Conservation (phyloP, 2,113 vertebrate species). For the Pachycephala philippinensis region DNA sequence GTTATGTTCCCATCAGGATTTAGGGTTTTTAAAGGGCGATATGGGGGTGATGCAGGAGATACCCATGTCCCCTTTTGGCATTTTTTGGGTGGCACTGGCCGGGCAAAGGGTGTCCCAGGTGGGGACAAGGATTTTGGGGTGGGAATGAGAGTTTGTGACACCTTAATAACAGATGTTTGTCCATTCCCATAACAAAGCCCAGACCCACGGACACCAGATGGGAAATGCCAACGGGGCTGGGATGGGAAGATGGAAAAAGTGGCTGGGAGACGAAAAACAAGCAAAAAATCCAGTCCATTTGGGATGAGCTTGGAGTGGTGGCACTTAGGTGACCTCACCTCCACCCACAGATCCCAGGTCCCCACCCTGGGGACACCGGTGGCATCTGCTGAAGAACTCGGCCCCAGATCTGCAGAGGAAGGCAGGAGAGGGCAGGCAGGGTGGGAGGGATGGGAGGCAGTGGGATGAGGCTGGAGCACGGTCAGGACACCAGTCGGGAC, state of each 20-base stretch:
- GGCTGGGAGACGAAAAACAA: background rate
- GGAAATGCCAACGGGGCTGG: fast-evolving
- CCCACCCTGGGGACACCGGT: fast-evolving
- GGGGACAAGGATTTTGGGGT: background rate
- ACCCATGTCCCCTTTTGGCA: background rate
- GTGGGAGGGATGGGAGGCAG: background rate
- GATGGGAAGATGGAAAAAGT: background rate
- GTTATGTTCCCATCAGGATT: background rate
- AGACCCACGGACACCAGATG: background rate
- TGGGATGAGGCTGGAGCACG: background rate
- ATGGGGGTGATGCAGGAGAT: background rate
- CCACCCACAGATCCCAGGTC: background rate
- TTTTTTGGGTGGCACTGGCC: background rate
- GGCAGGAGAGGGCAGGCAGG: background rate
- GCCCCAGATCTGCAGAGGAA: background rate
- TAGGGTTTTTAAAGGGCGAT: background rate
- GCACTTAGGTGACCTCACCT: fast-evolving
- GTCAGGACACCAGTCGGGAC: fast-evolving
- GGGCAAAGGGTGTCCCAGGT: background rate
- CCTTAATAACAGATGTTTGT: background rate
- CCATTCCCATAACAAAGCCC: fast-evolving
- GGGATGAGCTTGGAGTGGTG: background rate
- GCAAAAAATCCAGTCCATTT: fast-evolving
- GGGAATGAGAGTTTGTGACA: background rate
- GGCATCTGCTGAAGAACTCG: background rate